A percentile compares a stretch with the other conserved stretches of the same genome.
These are phyloP conservation scores for Oncopeltus fasciatus DNA, from an alignment of 1,140 invertebrate species.

Conservation along the genomic window DNA sequence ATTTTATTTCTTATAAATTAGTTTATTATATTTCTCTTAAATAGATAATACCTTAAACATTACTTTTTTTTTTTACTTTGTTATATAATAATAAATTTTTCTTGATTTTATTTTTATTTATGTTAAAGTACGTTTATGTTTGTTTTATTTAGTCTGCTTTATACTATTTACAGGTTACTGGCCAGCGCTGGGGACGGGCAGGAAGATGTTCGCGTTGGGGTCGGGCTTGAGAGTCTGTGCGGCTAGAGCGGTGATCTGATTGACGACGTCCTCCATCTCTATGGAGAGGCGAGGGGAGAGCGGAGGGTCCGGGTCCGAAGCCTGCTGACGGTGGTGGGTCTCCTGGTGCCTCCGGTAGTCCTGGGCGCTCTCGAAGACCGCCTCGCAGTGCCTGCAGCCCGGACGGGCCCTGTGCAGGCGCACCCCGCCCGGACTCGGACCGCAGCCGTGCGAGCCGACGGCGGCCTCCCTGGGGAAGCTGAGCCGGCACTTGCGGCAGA, in stretches of 20 bases:
- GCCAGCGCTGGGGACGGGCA: constrained; percentile 20
- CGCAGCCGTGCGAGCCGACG: constrained; percentile 29
- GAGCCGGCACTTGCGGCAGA: constrained; percentile 71
- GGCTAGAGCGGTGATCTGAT: constrained; percentile 62
- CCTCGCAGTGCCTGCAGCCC: constrained; percentile 53
- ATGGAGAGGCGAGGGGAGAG: constrained; percentile 37
- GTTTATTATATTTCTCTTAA: constrained; percentile 14
- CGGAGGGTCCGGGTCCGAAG: constrained; percentile 24
- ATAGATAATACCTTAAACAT: constrained; percentile 4
- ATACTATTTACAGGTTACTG: constrained; percentile 16
- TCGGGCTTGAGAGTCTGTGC: constrained; percentile 38
- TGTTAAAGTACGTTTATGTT: too few relatives aligned
- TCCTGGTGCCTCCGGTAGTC: constrained; percentile 44
- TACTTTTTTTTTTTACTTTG: neutral
- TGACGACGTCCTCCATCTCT: constrained; percentile 70
- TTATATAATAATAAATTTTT: constrained; percentile 4
- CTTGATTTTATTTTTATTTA: neutral
- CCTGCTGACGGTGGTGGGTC: constrained; percentile 31
- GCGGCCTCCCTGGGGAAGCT: constrained; percentile 48
- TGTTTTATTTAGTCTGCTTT: neutral
- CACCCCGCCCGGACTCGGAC: constrained; percentile 39
- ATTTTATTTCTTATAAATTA: constrained; percentile 16
- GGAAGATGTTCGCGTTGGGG: constrained; percentile 25
- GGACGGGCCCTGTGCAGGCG: constrained; percentile 51
- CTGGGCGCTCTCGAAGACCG: constrained; percentile 39